These are phyloP conservation scores for Brassicogethes aeneus DNA, from an alignment of 2,888 invertebrate species.

Conservation along the genomic window DNA sequence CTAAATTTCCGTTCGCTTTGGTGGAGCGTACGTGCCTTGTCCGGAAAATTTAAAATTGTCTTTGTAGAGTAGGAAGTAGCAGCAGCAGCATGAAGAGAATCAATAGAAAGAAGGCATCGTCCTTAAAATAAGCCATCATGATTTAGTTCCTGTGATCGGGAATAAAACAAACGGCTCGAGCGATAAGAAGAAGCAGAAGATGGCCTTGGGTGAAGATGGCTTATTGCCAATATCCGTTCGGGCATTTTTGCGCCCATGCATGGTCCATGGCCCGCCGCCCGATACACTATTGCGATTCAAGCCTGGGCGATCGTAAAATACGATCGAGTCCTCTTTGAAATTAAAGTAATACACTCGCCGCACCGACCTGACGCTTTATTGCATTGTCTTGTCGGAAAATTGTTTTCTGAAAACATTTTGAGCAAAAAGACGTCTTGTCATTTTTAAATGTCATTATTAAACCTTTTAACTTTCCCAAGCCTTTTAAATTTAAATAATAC, in stretches of 20 bases:
- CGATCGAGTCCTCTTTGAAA: not conserved
- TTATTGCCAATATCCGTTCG: not conserved
- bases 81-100: not conserved
- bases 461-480: no score
- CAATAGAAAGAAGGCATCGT: not conserved
- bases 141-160: not conserved
- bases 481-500: no score
- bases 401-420: no score
- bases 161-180: not conserved
- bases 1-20: not conserved
- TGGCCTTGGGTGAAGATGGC: not conserved
- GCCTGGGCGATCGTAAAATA: not conserved
- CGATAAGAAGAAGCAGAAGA: not conserved
- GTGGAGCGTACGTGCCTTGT: not conserved
- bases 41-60: not conserved
- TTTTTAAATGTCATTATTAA: no score
- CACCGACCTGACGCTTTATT: no score
- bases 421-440: no score
- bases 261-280: not conserved
- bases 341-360: not conserved
- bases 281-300: not conserved
- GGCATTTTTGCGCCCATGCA: not conserved
- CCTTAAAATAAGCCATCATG: not conserved
- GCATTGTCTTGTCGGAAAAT: no score
- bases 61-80: no score